Conservation (phyloP, 2,888 invertebrate genomes). For the Dyspetes luteomarginatus region DNA sequence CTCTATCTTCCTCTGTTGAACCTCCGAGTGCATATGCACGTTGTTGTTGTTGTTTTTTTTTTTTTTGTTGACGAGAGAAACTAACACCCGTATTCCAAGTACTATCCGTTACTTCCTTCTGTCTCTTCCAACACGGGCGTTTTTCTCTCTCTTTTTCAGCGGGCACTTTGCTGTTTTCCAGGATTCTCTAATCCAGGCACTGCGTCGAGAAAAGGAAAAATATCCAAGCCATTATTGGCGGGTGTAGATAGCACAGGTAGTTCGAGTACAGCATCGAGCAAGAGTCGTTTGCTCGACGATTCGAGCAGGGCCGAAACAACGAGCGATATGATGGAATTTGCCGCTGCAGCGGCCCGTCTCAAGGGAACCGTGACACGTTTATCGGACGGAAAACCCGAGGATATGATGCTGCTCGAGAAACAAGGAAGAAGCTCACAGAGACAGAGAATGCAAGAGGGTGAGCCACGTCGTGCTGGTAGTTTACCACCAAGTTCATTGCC, state of each 20-base stretch:
- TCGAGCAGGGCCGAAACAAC: slow-evolving; percentile 81
- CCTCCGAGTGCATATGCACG: slow-evolving; percentile 5
- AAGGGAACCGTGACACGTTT: slow-evolving; percentile 76
- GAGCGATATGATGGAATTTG: slow-evolving; percentile 82
- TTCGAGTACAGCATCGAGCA: slow-evolving; percentile 81
- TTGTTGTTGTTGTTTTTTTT: too few species aligned
- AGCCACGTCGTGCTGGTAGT: slow-evolving; percentile 82
- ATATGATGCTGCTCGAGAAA: slow-evolving; percentile 90
- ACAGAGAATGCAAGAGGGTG: slow-evolving; percentile 86
- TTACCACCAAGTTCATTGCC: slow-evolving; percentile 90
- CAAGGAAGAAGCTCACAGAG: slow-evolving; percentile 91
- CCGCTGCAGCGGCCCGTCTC: slow-evolving; percentile 76
- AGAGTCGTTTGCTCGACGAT: slow-evolving; percentile 81
- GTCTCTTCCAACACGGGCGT: slow-evolving; percentile 82
- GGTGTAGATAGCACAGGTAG: slow-evolving; percentile 85
- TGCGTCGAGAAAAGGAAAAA: slow-evolving; percentile 90
- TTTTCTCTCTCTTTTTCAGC: slow-evolving; percentile 89
- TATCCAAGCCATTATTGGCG: slow-evolving; percentile 90
- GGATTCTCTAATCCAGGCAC: slow-evolving; percentile 91
- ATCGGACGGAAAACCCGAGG: slow-evolving; percentile 86
- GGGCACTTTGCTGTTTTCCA: slow-evolving; percentile 94
- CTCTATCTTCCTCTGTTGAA: not conserved
- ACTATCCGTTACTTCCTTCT: slow-evolving; percentile 77
- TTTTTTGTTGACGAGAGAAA: slow-evolving; percentile 81
- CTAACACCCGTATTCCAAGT: slow-evolving; percentile 83